Percentiles rank a stretch among this genome's conserved stretches.
phyloP scores from a whole-genome alignment of 1,140 invertebrate species.

The Penaeus chinensis region DNA sequence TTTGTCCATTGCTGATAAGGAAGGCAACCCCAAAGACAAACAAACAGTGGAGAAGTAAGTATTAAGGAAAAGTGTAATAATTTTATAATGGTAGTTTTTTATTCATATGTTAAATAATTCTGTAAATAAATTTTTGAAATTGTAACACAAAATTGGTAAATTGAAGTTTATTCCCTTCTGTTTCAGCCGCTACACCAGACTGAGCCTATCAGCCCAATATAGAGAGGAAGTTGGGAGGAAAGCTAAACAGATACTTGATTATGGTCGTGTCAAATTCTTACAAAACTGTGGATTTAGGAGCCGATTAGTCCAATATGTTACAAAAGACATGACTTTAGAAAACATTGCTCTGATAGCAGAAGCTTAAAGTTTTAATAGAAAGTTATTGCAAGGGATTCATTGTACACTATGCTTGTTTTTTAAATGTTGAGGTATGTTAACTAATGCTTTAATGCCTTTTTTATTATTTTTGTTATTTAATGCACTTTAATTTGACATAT shows the following conservation, averaged over 20 bases:
- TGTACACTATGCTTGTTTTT: not conserved
- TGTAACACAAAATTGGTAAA: not conserved
- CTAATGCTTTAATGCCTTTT: too few relatives aligned
- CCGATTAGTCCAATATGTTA: conserved; percentile 76
- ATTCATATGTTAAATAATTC: not conserved
- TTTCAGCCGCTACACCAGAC: conserved; percentile 63
- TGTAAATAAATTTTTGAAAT: not conserved
- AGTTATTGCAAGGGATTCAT: not conserved
- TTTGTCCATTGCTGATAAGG: not conserved
- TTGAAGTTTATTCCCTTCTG: not conserved
- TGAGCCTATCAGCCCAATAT: conserved; percentile 69
- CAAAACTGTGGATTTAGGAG: conserved; percentile 73
- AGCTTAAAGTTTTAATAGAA: not conserved
- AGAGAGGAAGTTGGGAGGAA: conserved; percentile 77
- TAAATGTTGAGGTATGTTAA: not conserved
- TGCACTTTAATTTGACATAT: too few relatives aligned
- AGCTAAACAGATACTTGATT: conserved; percentile 82
- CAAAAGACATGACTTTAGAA: conserved; percentile 76
- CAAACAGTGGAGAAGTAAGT: conserved; percentile 33
- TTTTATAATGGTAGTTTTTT: too few relatives aligned
- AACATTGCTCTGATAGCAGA: conserved; percentile 81
- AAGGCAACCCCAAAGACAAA: conserved; percentile 13
- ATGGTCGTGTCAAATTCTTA: conserved; percentile 78
- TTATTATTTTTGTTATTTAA: too few relatives aligned
- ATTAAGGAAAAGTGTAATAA: not conserved